Evolutionary conservation across 2,888 invertebrate species (phyloP).

Genomic region (Cerceris ruficornis): DNA sequence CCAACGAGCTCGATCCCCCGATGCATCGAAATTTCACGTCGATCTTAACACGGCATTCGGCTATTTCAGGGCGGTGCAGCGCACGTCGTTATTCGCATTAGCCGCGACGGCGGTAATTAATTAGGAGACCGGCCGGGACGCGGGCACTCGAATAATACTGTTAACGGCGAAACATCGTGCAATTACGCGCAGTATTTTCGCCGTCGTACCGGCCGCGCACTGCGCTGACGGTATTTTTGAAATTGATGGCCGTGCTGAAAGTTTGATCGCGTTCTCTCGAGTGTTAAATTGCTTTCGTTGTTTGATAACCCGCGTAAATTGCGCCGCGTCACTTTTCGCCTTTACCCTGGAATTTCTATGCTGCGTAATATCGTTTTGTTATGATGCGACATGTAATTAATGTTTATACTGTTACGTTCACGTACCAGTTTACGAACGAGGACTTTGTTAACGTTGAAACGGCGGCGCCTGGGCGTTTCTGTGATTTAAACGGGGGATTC

Average conservation of each 20-base stretch:
- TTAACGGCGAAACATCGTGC: conserved; percentile 29
- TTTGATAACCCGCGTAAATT: conserved; percentile 27
- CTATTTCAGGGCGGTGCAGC: conserved; percentile 18
- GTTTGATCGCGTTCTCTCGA: conserved; percentile 11
- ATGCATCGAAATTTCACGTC: too few relatives aligned
- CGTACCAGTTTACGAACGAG: too few relatives aligned
- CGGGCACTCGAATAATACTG: conserved; percentile 29
- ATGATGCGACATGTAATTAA: not conserved
- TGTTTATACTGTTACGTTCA: not conserved
- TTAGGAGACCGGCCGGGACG: conserved; percentile 25
- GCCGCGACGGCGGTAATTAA: conserved; percentile 33
- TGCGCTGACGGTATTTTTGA: not conserved
- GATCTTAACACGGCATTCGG: not conserved
- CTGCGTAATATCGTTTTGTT: not conserved
- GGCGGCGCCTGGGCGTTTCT: too few relatives aligned
- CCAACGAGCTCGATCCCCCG: too few relatives aligned
- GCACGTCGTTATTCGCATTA: conserved; percentile 23
- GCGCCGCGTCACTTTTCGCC: conserved; percentile 7
- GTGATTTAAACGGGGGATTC: too few relatives aligned
- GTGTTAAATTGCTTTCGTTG: conserved; percentile 33
- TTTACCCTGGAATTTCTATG: not conserved
- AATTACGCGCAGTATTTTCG: conserved; percentile 14
- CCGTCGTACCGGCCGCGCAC: not conserved
- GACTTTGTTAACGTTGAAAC: too few relatives aligned
- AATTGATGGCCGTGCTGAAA: conserved; percentile 9